Base-by-base conservation (phyloP, 2,888 invertebrate species). In the Frankliniella intonsa region DNA sequence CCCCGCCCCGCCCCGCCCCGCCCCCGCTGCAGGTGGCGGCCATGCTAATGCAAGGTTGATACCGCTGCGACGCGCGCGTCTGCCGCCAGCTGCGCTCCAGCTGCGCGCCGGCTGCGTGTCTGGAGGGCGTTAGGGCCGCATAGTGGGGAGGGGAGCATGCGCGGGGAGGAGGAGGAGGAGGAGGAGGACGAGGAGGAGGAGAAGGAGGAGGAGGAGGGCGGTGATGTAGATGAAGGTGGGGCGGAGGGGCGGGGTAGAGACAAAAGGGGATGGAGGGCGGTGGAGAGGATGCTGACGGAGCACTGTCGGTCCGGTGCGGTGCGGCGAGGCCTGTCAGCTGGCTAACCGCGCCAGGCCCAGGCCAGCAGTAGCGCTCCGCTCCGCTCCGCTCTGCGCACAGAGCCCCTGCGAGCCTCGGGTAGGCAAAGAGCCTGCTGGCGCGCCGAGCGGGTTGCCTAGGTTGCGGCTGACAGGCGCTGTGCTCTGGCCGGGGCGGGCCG, bases 41-140 rank as follows among this genome's bases (percentile, higher is more conserved):
- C 25, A 76, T 76, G 69, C 69, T 76, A 76, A 76, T 76, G 69
- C 69, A 76, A 22, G 69, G 69, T 76, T 76, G 69, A 76, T 76
- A 10, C 69, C 69, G 69, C 69, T n/a, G 69, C 69, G 22, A 22
- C 69, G 22, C 11, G 22, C 12, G 69, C 62, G 17, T 17, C 62
- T 3, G 62, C 14, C 11, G 62, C 19, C 62, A 17, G 62, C 62
- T 12, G 55, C 55, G 55, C 7, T 12, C 55, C 12, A 12, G 12
- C 55, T n/a, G 62, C 62, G 19, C 17, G 62, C 62, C 62, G 14
- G 62, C 62, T 62, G 62, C 62, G 62, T n/a, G 19, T 7, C 62
- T 62, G 11, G 19, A 14, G 62, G 62, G 62, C 17, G 62, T 62
- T 14, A 14, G 17, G 3, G 38, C 38, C 5, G 38, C 38, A 38